These are phyloP conservation scores for Autographa pulchrina DNA, from an alignment of 2,888 invertebrate genomes.

Conservation along the genomic window DNA sequence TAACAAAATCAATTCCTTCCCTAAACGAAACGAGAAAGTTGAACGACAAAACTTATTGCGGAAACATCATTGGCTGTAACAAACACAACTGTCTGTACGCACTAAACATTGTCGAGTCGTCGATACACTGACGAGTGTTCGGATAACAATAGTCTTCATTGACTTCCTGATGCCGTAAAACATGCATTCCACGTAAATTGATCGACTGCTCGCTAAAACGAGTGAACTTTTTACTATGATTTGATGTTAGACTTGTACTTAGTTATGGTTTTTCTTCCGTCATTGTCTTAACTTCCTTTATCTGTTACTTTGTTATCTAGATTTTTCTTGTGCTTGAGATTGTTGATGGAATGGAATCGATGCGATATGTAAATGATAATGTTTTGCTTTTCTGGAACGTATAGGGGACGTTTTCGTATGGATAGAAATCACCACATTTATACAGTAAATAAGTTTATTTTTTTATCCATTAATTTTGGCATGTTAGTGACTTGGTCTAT, in stretches of 20 bases:
- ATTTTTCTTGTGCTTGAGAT: neutral
- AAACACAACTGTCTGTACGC: slow-evolving; percentile 23
- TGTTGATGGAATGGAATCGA: neutral
- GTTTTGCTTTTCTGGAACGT: too few relatives aligned
- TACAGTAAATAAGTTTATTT: too few relatives aligned
- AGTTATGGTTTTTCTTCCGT: slow-evolving; percentile 34
- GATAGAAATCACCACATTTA: too few relatives aligned
- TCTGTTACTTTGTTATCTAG: neutral
- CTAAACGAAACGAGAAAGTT: slow-evolving; percentile 22
- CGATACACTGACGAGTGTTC: slow-evolving; percentile 19
- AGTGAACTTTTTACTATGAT: slow-evolving; percentile 35
- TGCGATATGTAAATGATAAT: neutral
- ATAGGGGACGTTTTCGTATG: too few relatives aligned
- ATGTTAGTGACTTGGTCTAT: neutral
- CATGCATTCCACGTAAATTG: slow-evolving; percentile 47
- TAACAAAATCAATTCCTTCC: neutral
- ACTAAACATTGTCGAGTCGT: slow-evolving; percentile 7
- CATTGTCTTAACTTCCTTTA: slow-evolving; percentile 42
- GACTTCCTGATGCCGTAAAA: slow-evolving; percentile 56
- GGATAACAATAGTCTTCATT: slow-evolving; percentile 47
- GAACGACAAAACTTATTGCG: slow-evolving; percentile 21
- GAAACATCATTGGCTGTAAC: slow-evolving; percentile 38
- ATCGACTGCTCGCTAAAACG: slow-evolving; percentile 32
- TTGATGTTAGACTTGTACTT: slow-evolving; percentile 10
- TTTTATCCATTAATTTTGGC: too few relatives aligned